Evolutionary conservation across 1,140 invertebrate genomes (phyloP), one percentile per base, ranked within the genome.

Genomic region (Hylaeus anthracinus): DNA sequence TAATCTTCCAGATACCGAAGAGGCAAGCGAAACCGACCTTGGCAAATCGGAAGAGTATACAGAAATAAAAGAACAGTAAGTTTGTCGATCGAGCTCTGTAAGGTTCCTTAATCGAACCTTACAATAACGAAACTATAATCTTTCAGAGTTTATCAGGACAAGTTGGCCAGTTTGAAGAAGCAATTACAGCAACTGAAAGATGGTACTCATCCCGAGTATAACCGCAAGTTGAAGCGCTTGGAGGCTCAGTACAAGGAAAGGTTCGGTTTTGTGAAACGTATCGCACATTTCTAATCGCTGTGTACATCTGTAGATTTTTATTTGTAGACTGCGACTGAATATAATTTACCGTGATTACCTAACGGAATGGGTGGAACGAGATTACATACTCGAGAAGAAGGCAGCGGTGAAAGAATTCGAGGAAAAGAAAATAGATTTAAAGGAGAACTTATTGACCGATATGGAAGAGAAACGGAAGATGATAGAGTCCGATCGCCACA

Each of bases 51-150:
- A 97, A 92, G 96, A 97, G 91, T 96, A 95, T 61, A 95, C 96
- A 64, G 98, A 98, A 94, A 96, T 98, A 12, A 98, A 98, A 93
- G 98, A 98, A 94, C 97, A 98, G 97, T 98, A 94, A 95, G 96
- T 95, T 60, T 2, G 80, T 64, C 14, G 74, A 60, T 39, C 55
- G 8, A 53, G 8, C n/a, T 41, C 58, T 51, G 4, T 56, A 14
- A 0, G 39, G 39, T 26, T 43, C 48, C 58, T 58, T 41, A 56
- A 63, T 79, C 55, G 26, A 26, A 26, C 26, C 26, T 26, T 2
- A 10, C 10, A n/a, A 74, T n/a, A 14, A 26, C 41, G 5, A 55
- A 55, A 41, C n/a, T 53, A 51, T 67, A 12, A 81, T 88, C 74
- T 94, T 94, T 2, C 88, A 98, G 97, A 92, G 97, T 99, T 94